A percentile compares a stretch with the other conserved stretches of the same genome.
Conservation (phyloP, 2,888 invertebrate species). For the Agrochola macilenta region DNA sequence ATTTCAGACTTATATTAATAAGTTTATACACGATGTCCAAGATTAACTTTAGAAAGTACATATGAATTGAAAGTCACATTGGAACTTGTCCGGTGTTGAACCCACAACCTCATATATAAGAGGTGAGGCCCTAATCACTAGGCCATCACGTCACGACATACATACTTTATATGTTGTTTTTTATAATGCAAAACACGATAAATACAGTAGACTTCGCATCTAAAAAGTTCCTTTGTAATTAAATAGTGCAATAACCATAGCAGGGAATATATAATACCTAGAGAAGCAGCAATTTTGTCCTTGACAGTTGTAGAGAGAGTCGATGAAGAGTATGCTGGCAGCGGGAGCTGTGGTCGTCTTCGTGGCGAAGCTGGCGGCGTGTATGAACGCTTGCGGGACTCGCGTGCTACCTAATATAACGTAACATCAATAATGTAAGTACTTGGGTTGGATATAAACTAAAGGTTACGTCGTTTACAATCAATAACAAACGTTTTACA, state of each 20-base stretch:
- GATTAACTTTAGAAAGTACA: not conserved
- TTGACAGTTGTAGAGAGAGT: conserved; percentile 87
- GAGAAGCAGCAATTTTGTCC: conserved; percentile 88
- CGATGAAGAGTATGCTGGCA: conserved; percentile 82
- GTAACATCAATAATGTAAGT: conserved; percentile 31
- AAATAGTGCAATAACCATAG: conserved; percentile 8
- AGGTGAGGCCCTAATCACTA: not conserved
- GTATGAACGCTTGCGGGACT: conserved; percentile 84
- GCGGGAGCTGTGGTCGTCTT: conserved; percentile 77
- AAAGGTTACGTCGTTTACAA: conserved; percentile 12
- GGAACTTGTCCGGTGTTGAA: not conserved
- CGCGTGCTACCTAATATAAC: conserved; percentile 77
- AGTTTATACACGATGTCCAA: not conserved
- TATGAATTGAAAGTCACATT: not conserved
- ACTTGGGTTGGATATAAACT: not conserved
- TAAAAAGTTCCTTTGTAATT: not conserved
- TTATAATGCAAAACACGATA: not conserved
- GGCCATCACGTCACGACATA: not conserved
- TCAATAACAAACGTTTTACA: conserved; percentile 9
- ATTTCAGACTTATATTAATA: not conserved
- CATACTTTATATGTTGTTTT: not conserved
- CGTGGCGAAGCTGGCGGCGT: conserved; percentile 87
- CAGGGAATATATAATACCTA: conserved; percentile 75
- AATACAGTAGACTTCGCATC: not conserved
- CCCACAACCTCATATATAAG: not conserved